A percentile compares a stretch with the other conserved stretches of the same genome.
Conservation (phyloP, 2,113 vertebrate species). For the Chiloscyllium plagiosum region DNA sequence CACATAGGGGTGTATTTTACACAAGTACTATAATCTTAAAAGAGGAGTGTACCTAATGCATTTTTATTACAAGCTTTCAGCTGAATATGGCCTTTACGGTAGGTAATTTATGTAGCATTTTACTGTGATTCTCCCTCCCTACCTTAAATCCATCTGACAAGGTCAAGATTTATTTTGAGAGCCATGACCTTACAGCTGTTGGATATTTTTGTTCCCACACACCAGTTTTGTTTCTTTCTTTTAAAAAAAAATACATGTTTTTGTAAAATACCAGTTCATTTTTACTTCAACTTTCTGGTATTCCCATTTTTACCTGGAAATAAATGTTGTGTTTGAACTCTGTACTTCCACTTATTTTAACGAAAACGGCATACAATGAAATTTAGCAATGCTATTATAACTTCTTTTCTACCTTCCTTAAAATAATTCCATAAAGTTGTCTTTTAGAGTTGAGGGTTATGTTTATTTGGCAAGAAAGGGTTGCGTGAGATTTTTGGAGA, state of each 20-base stretch:
- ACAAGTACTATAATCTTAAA: not conserved
- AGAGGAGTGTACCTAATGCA: conserved; percentile 17
- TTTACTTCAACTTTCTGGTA: not conserved
- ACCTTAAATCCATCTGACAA: not conserved
- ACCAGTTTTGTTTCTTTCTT: not conserved
- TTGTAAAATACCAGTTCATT: not conserved
- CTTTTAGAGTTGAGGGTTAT: no score
- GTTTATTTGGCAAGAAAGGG: no score
- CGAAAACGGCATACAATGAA: not conserved
- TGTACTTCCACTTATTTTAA: not conserved
- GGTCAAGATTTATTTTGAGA: conserved; percentile 13
- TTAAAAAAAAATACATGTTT: not conserved
- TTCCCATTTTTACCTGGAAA: not conserved
- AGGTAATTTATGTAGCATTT: conserved; percentile 16
- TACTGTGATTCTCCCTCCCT: not conserved
- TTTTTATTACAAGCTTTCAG: not conserved
- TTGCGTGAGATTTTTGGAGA: no score
- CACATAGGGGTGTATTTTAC: not conserved
- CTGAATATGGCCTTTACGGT: not conserved
- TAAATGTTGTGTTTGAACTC: not conserved
- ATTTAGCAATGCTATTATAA: not conserved
- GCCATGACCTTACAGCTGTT: not conserved
- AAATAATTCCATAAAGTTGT: not conserved
- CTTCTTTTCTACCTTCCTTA: not conserved
- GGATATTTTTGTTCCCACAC: not conserved